Base-by-base conservation (phyloP, 2,888 invertebrate species). In the Electrophaes corylata region DNA sequence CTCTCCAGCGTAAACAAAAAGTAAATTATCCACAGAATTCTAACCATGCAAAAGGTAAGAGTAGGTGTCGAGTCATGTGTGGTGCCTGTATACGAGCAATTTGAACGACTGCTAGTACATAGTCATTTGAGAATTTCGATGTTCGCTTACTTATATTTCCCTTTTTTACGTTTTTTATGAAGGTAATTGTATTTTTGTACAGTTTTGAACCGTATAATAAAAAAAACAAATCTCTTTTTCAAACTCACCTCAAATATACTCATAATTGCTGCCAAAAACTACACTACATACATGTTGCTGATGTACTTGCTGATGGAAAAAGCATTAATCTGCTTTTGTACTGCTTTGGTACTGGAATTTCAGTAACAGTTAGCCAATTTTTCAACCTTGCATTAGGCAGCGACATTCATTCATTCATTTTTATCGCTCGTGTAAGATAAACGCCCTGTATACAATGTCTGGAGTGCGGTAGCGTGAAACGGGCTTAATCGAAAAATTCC, bases 401-500 rank as follows among this genome's bases (percentile, higher is more conserved):
- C 12, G 14, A 23, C 20, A 8, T 23, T 18, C n/a, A 23, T 47
- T 54, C n/a, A 41, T 35, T 23, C 26, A 54, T 35, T 54, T 46
- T 14, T n/a, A 45, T 58, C 16, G 44, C 35, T 40, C 44, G 48
- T 53, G 8, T 52, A 43, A 29, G 16, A 76, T 67, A 76, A 72
- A 69, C 74, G 69, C 69, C 70, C 64, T 18, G 43, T 44, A 49
- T 31, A 43, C 29, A 48, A 58, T 44, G 55, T 40, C 37, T 18
- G 46, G 65, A 66, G 67, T 65, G 65, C 64, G 65, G 59, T 62
- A 64, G 63, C 60, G 66, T 61, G 67, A 67, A 64, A 60, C 54
- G 63, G 60, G 75, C 76, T 80, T 81, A 82, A 81, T 81, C 74
- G 77, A 82, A 79, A 81, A 80, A 83, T 82, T 80, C 81, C 73